Percentiles rank a stretch among this genome's conserved stretches.
phyloP scores from a whole-genome alignment of 2,113 vertebrate species.

The Phrynosoma blainvillii region DNA sequence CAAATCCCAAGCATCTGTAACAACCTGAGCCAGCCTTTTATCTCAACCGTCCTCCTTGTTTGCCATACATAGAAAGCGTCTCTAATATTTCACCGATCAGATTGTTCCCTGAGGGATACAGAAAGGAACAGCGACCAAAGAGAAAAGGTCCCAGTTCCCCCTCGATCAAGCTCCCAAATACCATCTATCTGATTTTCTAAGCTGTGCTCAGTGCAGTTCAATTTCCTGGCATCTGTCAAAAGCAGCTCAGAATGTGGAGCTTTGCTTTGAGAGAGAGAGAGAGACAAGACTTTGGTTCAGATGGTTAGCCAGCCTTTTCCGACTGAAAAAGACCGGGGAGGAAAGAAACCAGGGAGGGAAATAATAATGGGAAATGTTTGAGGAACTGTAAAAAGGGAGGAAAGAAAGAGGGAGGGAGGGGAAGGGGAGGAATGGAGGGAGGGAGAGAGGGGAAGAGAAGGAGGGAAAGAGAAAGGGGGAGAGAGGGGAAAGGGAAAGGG shows the following conservation, averaged over 20 bases:
- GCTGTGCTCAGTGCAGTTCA: too few species aligned
- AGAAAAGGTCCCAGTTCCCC: not conserved
- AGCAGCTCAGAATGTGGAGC: not conserved
- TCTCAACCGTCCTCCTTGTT: too few species aligned
- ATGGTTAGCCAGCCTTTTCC: not conserved
- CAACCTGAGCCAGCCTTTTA: too few species aligned
- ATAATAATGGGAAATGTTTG: not conserved
- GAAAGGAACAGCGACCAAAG: too few species aligned
- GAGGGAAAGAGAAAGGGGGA: not conserved
- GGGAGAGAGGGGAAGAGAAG: not conserved
- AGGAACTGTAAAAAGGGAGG: not conserved
- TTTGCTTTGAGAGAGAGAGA: slow-evolving; percentile 43
- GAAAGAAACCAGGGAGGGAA: not conserved
- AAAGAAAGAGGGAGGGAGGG: too few species aligned
- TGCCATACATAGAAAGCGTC: too few species aligned
- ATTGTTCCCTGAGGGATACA: too few species aligned
- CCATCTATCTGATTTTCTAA: too few species aligned
- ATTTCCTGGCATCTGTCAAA: too few species aligned
- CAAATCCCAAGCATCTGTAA: too few species aligned
- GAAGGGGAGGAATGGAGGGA: not conserved
- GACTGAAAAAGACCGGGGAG: not conserved
- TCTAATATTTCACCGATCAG: too few species aligned
- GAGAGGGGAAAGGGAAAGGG: not conserved
- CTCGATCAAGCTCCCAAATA: too few species aligned
- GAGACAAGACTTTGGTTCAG: not conserved